A percentile compares a stretch with the other conserved stretches of the same genome.
These are phyloP conservation scores for Holacanthus passer DNA, from an alignment of 2,113 vertebrate genomes.

Conservation along the genomic window DNA sequence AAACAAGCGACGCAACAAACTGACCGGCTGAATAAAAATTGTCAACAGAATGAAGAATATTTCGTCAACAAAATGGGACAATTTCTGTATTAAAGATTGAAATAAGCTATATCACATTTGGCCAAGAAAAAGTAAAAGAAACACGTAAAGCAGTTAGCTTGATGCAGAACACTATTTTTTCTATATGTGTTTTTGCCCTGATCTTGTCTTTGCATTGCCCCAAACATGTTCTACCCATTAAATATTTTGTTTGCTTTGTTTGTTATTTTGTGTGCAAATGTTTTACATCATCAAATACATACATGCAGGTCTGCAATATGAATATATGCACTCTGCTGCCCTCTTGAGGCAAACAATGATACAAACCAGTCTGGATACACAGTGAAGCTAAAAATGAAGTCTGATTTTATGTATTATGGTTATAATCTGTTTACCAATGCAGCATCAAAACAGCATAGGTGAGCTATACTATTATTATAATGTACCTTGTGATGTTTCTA, in stretches of 20 bases:
- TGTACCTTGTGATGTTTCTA: no score
- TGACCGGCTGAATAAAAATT: not conserved
- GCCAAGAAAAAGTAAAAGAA: not conserved
- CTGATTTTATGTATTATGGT: not conserved
- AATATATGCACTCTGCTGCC: conserved; percentile 14
- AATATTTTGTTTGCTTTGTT: not conserved
- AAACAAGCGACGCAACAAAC: conserved; percentile 34
- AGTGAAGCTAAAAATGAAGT: not conserved
- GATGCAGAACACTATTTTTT: conserved; percentile 27
- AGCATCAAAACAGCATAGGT: not conserved
- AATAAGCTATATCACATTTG: not conserved
- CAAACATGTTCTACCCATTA: not conserved
- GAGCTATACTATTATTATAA: no score
- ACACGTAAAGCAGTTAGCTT: not conserved
- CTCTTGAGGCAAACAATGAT: not conserved
- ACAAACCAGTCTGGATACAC: not conserved
- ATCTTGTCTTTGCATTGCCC: not conserved
- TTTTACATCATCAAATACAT: not conserved
- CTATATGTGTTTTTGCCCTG: no score
- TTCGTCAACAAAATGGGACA: not conserved
- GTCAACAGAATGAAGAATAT: not conserved
- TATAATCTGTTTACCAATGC: not conserved
- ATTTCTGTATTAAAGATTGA: not conserved
- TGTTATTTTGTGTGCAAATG: not conserved
- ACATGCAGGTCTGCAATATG: not conserved